Percentiles rank a stretch among this genome's conserved stretches.
phyloP scores from a whole-genome alignment of 2,888 invertebrate genomes.

The Parthenolecanium corni region DNA sequence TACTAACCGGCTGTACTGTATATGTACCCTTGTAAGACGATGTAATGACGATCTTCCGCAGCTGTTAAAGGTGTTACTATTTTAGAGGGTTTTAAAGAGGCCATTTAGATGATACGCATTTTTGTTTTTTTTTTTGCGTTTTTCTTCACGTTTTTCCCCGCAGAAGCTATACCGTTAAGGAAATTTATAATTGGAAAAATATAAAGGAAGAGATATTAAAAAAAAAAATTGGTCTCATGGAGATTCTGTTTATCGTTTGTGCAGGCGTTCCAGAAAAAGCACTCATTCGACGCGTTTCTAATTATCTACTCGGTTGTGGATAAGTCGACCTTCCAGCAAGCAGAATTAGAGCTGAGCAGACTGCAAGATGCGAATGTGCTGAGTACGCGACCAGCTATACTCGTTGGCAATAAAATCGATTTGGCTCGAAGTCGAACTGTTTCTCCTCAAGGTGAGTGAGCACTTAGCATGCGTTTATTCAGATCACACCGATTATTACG shows the following conservation, averaged over 20 bases:
- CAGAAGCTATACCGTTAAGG: too few relatives aligned
- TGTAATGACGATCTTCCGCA: too few relatives aligned
- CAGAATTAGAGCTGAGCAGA: conserved; percentile 64
- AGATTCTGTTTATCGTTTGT: background rate
- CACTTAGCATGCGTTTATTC: background rate
- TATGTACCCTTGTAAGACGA: too few relatives aligned
- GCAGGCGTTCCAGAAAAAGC: conserved; percentile 25
- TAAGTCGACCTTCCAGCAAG: conserved; percentile 73
- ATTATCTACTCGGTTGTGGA: conserved; percentile 85
- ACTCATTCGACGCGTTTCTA: conserved; percentile 62
- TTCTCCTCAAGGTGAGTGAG: conserved; percentile 66
- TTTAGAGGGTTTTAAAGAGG: too few relatives aligned
- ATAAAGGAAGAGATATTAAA: too few relatives aligned
- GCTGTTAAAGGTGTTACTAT: too few relatives aligned
- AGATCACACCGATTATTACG: background rate
- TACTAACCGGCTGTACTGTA: too few relatives aligned
- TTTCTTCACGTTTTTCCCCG: too few relatives aligned
- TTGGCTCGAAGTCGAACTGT: conserved; percentile 80
- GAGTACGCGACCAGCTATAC: conserved; percentile 63
- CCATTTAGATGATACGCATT: too few relatives aligned
- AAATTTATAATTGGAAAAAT: too few relatives aligned
- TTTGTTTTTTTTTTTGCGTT: too few relatives aligned
- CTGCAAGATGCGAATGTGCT: conserved; percentile 68
- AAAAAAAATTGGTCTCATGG: too few relatives aligned
- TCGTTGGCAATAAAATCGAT: conserved; percentile 90